These are phyloP conservation scores for Halcyon smyrnensis DNA, from an alignment of 2,797 vertebrate species.

Conservation along the genomic window DNA sequence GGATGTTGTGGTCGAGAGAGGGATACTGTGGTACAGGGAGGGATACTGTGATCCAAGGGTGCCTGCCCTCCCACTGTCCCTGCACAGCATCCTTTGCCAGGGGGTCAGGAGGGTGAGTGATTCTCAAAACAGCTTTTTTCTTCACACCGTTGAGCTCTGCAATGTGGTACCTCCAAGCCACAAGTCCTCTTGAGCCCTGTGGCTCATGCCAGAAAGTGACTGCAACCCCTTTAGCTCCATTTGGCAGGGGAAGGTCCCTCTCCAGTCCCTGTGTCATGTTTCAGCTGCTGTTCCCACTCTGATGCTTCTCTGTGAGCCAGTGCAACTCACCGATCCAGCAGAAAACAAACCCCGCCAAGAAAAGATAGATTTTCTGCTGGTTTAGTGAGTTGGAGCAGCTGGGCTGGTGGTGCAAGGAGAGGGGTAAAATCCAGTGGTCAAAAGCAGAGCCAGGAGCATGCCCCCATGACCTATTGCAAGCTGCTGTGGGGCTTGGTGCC, in stretches of 20 bases:
- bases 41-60: neutral
- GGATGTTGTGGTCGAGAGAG: neutral
- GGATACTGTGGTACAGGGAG: neutral
- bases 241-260: neutral
- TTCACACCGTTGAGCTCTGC: accelerated
- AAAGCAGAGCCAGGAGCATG: neutral
- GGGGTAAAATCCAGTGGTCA: accelerated
- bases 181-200: neutral
- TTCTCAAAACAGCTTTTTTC: neutral
- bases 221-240: accelerated
- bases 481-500: neutral
- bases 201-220: neutral
- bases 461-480: neutral
- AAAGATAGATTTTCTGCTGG: neutral
- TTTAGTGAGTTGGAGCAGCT: neutral
- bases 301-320: accelerated
- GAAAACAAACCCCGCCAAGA: neutral
- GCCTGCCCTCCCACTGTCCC: neutral
- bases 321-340: neutral
- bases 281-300: neutral
- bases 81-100: neutral
- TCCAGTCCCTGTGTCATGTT: accelerated
- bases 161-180: neutral
- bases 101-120: accelerated
- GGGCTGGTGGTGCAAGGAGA: neutral